Conservation (phyloP, 2,113 vertebrate species). For the Apus apus region DNA sequence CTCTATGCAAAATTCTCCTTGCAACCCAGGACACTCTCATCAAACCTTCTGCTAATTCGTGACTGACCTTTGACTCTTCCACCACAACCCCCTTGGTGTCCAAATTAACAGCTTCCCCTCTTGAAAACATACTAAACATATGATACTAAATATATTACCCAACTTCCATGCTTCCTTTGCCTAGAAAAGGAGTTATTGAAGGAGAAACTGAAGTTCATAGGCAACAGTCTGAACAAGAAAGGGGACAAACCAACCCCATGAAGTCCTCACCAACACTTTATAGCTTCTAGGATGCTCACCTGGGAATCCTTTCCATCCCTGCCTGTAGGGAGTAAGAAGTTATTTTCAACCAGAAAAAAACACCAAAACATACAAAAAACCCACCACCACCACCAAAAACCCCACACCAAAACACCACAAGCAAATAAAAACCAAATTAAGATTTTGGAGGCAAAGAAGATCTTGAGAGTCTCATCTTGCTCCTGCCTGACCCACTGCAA, state of each 20-base stretch:
- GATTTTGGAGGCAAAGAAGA: not conserved
- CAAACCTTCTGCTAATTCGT: not conserved
- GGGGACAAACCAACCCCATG: not conserved
- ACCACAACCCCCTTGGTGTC: not conserved
- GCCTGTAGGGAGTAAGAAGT: not conserved
- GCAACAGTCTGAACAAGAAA: not conserved
- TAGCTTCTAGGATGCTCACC: not conserved
- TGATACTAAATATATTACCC: no score
- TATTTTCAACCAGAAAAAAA: not conserved
- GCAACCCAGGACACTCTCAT: not conserved
- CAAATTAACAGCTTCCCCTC: not conserved
- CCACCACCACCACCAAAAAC: no score
- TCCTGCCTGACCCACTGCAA: not conserved
- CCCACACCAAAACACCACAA: no score
- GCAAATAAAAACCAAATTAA: not conserved
- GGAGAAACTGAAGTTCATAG: not conserved
- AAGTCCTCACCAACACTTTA: not conserved
- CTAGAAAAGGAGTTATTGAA: not conserved
- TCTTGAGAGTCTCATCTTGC: not conserved
- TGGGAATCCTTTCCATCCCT: not conserved
- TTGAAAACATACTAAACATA: not conserved
- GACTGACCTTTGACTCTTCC: not conserved
- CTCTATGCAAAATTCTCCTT: not conserved
- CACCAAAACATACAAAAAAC: no score
- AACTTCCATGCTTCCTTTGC: not conserved